Evolutionary conservation across 37 sponge, comb jelly and placozoan species (phyloP).

Genomic region (Aplysina aerophoba): DNA sequence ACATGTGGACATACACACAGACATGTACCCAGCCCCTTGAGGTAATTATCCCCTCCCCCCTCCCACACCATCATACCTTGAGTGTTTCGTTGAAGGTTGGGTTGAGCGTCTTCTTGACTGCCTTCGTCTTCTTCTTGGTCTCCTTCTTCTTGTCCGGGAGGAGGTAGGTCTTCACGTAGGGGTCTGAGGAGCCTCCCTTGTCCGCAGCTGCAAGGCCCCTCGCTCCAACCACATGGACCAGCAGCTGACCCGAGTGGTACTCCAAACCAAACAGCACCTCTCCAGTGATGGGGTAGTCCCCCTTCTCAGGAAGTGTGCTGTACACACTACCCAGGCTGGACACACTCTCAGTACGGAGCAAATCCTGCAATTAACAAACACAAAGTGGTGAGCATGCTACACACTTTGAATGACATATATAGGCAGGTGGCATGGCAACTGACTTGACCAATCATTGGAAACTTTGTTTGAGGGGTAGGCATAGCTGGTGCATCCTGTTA

Average conservation of each 20-base stretch:
- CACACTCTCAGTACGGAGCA: background rate
- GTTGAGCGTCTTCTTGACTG: slow-evolving; percentile 54
- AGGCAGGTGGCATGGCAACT: too few relatives aligned
- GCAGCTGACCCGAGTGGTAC: slow-evolving; percentile 36
- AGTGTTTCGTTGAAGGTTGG: slow-evolving; percentile 68
- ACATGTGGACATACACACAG: too few relatives aligned
- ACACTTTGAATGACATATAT: too few relatives aligned
- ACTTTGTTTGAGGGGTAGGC: too few relatives aligned
- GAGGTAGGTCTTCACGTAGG: slow-evolving; percentile 74
- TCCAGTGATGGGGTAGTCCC: slow-evolving; percentile 51
- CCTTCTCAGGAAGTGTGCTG: slow-evolving; percentile 52
- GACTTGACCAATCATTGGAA: too few relatives aligned
- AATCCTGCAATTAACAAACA: background rate
- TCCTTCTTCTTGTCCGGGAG: slow-evolving; percentile 48
- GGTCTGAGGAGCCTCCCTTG: slow-evolving; percentile 53
- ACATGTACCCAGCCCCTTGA: too few relatives aligned
- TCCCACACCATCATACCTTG: slow-evolving; percentile 45
- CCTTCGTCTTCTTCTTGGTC: slow-evolving; percentile 53
- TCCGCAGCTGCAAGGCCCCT: slow-evolving; percentile 58
- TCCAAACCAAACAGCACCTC: slow-evolving; percentile 35
- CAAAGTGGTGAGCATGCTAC: too few relatives aligned
- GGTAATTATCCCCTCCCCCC: too few relatives aligned
- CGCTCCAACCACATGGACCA: slow-evolving; percentile 42
- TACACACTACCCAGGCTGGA: slow-evolving; percentile 61
- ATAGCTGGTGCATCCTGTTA: too few relatives aligned